phyloP scores from a whole-genome alignment of 2,113 vertebrate species.

The Baryphthengus martii region DNA sequence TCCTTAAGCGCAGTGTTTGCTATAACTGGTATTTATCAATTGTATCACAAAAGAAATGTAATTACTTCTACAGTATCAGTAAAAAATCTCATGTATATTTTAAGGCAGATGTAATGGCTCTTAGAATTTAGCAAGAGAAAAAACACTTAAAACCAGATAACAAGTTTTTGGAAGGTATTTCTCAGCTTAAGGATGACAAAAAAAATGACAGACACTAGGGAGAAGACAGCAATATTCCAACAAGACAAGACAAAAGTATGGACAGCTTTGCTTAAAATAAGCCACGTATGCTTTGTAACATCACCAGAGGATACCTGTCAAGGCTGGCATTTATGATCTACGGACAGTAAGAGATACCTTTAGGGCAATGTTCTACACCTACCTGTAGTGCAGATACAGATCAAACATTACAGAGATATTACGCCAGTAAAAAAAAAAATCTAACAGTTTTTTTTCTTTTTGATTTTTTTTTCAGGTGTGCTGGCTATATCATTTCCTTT shows the following conservation, averaged over 20 bases:
- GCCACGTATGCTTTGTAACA: not conserved
- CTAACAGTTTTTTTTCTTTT: not conserved
- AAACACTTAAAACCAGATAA: not conserved
- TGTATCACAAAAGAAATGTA: not conserved
- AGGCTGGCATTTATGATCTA: not conserved
- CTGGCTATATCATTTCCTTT: not conserved
- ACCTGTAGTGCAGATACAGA: not conserved
- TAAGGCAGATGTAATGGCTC: not conserved
- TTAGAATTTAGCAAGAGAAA: not conserved
- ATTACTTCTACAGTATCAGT: not conserved
- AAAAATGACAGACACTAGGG: not conserved
- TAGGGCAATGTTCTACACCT: not conserved
- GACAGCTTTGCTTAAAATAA: constrained; percentile 10
- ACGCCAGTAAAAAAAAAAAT: not conserved
- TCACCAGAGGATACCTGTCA: constrained; percentile 16
- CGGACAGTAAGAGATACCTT: not conserved
- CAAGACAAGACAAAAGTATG: not conserved
- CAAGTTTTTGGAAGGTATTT: not conserved
- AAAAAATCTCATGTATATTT: not conserved
- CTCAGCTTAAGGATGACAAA: not conserved
- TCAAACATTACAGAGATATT: not conserved
- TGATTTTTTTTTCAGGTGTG: not conserved
- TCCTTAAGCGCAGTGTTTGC: not conserved
- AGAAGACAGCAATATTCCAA: not conserved
- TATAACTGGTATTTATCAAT: not conserved